A percentile compares a stretch with the other conserved stretches of the same genome.
phyloP scores from a whole-genome alignment of 2,797 vertebrate species.

The Nyctibius grandis region DNA sequence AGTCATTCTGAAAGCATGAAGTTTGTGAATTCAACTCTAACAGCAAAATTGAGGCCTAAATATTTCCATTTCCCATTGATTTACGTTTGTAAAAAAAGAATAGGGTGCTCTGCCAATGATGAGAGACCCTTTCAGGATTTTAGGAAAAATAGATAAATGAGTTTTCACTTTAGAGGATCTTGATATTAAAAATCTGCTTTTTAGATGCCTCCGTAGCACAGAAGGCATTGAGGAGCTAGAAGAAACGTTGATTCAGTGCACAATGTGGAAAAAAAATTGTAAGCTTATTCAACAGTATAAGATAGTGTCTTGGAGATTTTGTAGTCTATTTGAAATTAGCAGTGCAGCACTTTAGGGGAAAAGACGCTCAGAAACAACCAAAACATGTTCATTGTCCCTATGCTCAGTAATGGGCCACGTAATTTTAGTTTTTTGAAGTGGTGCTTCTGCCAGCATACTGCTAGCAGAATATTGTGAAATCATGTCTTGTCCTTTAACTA shows the following conservation, averaged over 20 bases:
- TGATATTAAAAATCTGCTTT: background rate
- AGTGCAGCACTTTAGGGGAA: background rate
- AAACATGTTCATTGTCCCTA: background rate
- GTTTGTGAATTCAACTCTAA: background rate
- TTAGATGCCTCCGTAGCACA: background rate
- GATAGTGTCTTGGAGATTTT: background rate
- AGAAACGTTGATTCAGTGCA: background rate
- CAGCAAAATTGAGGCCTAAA: background rate
- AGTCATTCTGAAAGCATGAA: background rate
- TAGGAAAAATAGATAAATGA: background rate
- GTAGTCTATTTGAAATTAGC: background rate
- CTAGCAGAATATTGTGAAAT: background rate
- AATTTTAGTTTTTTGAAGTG: background rate
- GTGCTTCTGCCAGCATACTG: background rate
- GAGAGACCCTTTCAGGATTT: background rate
- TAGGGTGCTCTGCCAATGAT: background rate
- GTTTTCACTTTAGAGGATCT: background rate
- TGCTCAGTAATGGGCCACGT: background rate
- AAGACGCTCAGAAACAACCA: background rate
- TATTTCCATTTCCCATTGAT: background rate
- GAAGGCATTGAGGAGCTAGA: background rate
- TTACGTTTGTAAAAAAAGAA: background rate
- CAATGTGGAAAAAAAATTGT: background rate
- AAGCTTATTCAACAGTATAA: background rate
- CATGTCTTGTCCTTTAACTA: background rate